Conservation (phyloP, 2,888 invertebrate species). For the Sarcophaga caerulescens region DNA sequence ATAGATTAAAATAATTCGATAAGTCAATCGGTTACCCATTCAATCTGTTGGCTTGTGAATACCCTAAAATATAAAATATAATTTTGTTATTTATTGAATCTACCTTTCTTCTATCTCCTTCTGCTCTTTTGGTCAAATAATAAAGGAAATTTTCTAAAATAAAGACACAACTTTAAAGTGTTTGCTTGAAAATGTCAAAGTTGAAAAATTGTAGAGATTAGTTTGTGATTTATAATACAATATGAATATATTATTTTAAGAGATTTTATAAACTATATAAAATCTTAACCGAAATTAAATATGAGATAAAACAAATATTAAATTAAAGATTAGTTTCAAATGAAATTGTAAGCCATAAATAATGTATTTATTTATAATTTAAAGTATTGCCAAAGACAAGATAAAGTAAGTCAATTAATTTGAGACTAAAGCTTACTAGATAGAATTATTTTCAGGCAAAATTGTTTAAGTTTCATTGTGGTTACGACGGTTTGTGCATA, state of each 20-base stretch:
- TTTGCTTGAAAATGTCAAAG: constrained; percentile 2
- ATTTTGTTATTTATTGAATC: constrained; percentile 3
- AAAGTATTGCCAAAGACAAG: too few species aligned
- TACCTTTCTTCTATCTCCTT: background rate
- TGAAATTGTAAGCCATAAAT: background rate
- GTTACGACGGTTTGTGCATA: too few species aligned
- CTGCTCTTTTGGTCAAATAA: background rate
- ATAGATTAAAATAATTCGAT: too few species aligned
- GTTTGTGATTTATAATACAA: background rate
- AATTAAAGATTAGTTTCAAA: background rate
- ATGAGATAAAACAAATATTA: background rate
- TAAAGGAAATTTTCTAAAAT: background rate
- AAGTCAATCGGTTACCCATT: too few species aligned
- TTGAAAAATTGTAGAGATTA: background rate
- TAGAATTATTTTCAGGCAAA: too few species aligned
- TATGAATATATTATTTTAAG: background rate
- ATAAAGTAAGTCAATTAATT: too few species aligned
- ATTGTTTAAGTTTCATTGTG: too few species aligned
- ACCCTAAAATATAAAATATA: background rate
- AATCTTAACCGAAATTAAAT: background rate
- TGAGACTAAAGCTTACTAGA: too few species aligned
- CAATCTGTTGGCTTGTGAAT: too few species aligned
- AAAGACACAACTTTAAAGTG: background rate
- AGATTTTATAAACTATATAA: background rate
- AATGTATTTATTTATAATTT: background rate